These are phyloP conservation scores for Tetragnatha versicolor DNA, from an alignment of 1,140 invertebrate species.

Conservation along the genomic window DNA sequence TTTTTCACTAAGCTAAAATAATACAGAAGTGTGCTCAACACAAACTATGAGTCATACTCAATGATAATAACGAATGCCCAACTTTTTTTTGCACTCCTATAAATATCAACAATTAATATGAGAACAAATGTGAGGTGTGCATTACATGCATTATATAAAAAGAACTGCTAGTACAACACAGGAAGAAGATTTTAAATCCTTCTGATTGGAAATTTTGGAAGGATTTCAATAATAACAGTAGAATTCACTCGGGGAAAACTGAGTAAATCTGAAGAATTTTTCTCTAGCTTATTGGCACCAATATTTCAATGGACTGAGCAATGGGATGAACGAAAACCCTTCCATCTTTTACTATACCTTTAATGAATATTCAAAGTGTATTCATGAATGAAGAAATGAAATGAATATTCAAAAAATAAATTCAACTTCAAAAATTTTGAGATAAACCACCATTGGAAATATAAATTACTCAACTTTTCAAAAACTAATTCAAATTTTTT, in stretches of 20 bases:
- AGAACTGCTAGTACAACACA: conserved; percentile 37
- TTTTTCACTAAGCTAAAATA: conserved; percentile 39
- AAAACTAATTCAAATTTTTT: too few species aligned
- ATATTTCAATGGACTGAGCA: conserved; percentile 47
- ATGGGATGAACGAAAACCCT: conserved; percentile 17
- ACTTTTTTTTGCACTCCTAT: not conserved
- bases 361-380: not conserved
- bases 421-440: too few species aligned
- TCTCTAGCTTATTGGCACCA: conserved; percentile 44
- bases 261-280: conserved; percentile 33
- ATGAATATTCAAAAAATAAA: too few species aligned
- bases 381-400: too few species aligned
- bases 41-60: conserved; percentile 47
- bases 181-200: conserved; percentile 25
- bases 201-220: conserved; percentile 25
- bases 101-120: conserved; percentile 37
- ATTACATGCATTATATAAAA: conserved; percentile 47
- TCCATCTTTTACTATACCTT: conserved; percentile 1
- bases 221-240: conserved; percentile 42
- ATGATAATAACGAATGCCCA: conserved; percentile 42
- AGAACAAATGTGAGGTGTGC: conserved; percentile 34
- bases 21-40: conserved; percentile 47
- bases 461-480: too few species aligned
- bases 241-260: conserved; percentile 29
- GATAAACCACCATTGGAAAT: too few species aligned